Percentiles rank a stretch among this genome's conserved stretches.
phyloP scores from a whole-genome alignment of 2,797 vertebrate species.

The Syngnathus rostellatus region DNA sequence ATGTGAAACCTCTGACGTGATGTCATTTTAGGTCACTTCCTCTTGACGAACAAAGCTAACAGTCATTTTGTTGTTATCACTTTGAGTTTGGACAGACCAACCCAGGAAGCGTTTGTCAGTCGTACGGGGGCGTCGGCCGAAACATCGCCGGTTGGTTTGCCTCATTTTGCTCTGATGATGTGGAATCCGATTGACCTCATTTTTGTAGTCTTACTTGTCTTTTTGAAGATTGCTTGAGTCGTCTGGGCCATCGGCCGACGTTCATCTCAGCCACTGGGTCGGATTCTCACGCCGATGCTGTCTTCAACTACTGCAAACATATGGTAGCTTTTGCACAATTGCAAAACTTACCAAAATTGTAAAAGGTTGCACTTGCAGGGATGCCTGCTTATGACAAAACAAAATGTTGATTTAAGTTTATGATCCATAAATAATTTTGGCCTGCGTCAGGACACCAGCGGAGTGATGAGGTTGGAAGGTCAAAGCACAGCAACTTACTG shows the following conservation, averaged over 20 bases:
- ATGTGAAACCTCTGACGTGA: neutral
- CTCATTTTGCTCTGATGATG: neutral
- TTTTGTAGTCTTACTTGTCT: constrained; percentile 8
- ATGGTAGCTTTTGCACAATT: constrained; percentile 69
- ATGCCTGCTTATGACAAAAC: too few relatives aligned
- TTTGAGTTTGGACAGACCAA: constrained; percentile 81
- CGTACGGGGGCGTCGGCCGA: constrained; percentile 83
- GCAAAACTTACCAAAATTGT: too few relatives aligned
- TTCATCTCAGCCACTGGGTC: constrained; percentile 80
- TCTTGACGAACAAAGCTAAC: neutral
- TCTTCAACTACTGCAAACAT: constrained; percentile 75
- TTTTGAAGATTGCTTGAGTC: constrained; percentile 77
- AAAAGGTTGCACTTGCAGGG: too few relatives aligned
- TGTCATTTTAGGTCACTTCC: neutral
- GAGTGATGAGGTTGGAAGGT: constrained; percentile 65
- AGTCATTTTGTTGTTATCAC: neutral
- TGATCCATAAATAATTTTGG: neutral
- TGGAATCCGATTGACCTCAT: neutral
- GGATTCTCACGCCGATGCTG: constrained; percentile 73
- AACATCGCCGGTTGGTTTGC: constrained; percentile 78
- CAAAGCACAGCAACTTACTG: constrained; percentile 83
- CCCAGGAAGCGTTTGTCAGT: constrained; percentile 75
- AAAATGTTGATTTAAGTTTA: neutral
- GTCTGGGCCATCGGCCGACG: constrained; percentile 68
- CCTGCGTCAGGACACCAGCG: constrained; percentile 68